These are phyloP conservation scores for Drosophila lacertosa DNA, from an alignment of 1,140 invertebrate species.

Conservation along the genomic window DNA sequence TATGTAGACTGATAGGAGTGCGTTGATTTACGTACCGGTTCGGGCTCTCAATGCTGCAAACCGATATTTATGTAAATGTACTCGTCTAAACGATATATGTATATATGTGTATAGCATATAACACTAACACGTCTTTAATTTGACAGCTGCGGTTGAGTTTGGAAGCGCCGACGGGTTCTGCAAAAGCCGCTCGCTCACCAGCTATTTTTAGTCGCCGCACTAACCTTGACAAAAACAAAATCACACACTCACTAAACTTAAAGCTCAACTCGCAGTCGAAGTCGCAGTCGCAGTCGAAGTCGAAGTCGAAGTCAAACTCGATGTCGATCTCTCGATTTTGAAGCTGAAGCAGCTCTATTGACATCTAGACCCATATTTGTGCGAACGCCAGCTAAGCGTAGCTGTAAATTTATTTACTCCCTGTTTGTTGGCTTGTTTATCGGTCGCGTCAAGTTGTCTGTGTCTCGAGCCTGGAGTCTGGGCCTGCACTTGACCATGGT, in stretches of 20 bases:
- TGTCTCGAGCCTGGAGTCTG: too few species aligned
- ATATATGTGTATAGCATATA: slow-evolving; percentile 66
- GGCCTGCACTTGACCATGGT: slow-evolving; percentile 69
- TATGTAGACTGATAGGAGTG: neutral
- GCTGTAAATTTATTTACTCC: slow-evolving; percentile 71
- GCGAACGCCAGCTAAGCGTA: slow-evolving; percentile 47
- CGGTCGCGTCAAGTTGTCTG: slow-evolving; percentile 65
- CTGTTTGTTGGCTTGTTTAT: neutral
- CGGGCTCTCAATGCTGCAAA: slow-evolving; percentile 36
- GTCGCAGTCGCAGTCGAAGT: slow-evolving; percentile 39
- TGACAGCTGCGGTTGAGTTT: slow-evolving; percentile 69
- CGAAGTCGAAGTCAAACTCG: slow-evolving; percentile 47
- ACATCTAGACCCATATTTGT: slow-evolving; percentile 76
- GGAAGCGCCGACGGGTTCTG: slow-evolving; percentile 51
- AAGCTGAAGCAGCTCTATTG: slow-evolving; percentile 59
- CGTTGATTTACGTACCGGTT: slow-evolving; percentile 68
- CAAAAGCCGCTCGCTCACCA: slow-evolving; percentile 62
- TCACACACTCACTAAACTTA: slow-evolving; percentile 34
- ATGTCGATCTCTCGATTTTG: too few species aligned
- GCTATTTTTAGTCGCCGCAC: slow-evolving; percentile 69
- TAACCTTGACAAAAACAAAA: slow-evolving; percentile 58
- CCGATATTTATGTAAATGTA: slow-evolving; percentile 50
- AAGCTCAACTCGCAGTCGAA: slow-evolving; percentile 40
- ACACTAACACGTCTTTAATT: slow-evolving; percentile 60
- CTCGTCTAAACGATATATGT: slow-evolving; percentile 8